Conservation (phyloP, 2,113 vertebrate species). For the Eulemur rufifrons region DNA sequence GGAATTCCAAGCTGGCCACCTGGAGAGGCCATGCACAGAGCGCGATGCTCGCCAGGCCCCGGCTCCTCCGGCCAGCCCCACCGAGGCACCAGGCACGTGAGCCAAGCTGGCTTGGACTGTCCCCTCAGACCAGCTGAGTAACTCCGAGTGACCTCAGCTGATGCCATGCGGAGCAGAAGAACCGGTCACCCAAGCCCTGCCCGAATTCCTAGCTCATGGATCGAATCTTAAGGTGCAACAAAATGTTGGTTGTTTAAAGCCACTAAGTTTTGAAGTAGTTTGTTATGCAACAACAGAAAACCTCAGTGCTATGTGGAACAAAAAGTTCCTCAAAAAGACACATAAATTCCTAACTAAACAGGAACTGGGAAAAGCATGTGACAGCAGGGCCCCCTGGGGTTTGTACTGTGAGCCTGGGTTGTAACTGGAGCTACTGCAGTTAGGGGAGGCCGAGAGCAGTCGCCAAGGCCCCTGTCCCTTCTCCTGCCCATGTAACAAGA, state of each 20-base stretch:
- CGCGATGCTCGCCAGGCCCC: fast-evolving
- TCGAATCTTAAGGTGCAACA: background rate
- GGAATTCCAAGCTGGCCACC: background rate
- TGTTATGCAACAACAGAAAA: background rate
- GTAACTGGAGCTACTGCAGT: background rate
- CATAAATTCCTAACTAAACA: background rate
- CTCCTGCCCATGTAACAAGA: background rate
- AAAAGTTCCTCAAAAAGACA: background rate
- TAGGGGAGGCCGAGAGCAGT: background rate
- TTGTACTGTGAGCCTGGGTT: background rate
- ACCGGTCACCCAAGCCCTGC: background rate
- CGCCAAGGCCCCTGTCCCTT: background rate
- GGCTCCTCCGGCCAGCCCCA: background rate
- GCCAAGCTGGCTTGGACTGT: background rate
- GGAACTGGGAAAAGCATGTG: background rate
- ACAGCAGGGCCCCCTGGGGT: background rate
- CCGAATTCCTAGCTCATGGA: background rate
- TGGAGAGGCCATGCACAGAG: background rate
- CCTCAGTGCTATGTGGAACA: background rate
- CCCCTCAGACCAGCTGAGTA: background rate
- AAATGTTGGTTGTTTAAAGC: background rate
- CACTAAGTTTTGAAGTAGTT: background rate
- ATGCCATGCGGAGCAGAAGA: background rate
- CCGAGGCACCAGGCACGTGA: background rate
- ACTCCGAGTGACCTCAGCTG: background rate